Evolutionary conservation across 2,888 invertebrate genomes (phyloP), one percentile per base, ranked within the genome.

Genomic region (Patella pellucida): DNA sequence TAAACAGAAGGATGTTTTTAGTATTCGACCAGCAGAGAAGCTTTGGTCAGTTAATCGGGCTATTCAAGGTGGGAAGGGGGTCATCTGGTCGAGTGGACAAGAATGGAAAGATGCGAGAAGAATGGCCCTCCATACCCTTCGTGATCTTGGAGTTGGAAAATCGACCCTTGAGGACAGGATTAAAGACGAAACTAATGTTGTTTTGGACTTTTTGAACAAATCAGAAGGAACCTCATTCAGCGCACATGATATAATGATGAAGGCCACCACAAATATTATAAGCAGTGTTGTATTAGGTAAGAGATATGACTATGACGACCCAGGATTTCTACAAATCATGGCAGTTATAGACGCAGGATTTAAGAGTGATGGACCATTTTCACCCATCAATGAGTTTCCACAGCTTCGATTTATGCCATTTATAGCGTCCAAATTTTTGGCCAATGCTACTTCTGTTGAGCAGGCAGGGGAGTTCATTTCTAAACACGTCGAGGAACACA

Each of bases 131-230:
- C 84, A 83, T 69, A 79, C 85, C 41, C 74, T 86, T 56, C 78
- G 86, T 62, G 85, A 86, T 72, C 85, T 86, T 69, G 86, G 86
- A 23, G 84, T 86, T n/a, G 86, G 86, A 0, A 85, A 84, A 71
- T 76, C 80, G 71, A 83, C 84, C 19, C 62, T 85, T 27, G 86
- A 86, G 54, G 84, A 85, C 41, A 77, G 83, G 16, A 82, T 86
- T 7, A 73, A 77, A 41, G 84, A 84, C 54, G 86, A 86, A 72
- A 81, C 83, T 2, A 52, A 68, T 15, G 83, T 83, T 11, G 76
- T 86, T 14, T 52, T 78, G 41, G 77, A 78, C 9, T 41, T 41
- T 41, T 41, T 41, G 41, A 9, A 9, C 41, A 41, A 41, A 41
- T 41, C 41, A 41, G 41, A 41, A 41, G 41, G 41, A 41, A 41